phyloP scores from a whole-genome alignment of 2,888 invertebrate genomes.

The Callinectes sapidus region DNA sequence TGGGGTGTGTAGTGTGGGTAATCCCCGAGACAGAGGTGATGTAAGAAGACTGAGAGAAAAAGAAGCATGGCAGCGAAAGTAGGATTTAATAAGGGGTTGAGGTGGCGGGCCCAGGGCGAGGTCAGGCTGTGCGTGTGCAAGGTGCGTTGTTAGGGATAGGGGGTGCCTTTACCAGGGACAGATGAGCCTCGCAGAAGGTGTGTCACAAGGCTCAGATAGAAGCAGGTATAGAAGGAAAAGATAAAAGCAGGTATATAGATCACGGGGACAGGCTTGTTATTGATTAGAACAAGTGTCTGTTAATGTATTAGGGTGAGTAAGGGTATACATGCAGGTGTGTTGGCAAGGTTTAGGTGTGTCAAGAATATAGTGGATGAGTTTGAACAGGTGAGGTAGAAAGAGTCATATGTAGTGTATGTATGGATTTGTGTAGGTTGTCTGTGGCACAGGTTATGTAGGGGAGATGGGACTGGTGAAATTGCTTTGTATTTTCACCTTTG shows the following conservation, averaged over 20 bases:
- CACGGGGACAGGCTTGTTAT: neutral
- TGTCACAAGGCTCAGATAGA: neutral
- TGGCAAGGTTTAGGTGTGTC: neutral
- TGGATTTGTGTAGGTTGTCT: neutral
- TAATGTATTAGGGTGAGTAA: neutral
- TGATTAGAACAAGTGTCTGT: neutral
- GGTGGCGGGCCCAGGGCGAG: neutral
- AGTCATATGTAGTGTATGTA: neutral
- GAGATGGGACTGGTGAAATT: neutral
- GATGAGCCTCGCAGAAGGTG: neutral
- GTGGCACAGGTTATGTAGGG: neutral
- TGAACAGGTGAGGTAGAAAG: neutral
- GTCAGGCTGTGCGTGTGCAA: neutral
- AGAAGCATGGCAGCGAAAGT: neutral
- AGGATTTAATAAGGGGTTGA: neutral
- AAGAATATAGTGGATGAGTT: neutral
- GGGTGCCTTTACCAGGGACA: neutral
- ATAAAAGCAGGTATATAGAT: neutral
- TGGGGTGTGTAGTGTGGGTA: neutral
- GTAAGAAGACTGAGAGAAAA: neutral
- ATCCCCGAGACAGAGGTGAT: neutral
- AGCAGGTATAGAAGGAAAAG: neutral
- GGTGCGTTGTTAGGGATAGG: neutral
- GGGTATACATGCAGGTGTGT: neutral
- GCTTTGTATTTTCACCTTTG: neutral